Evolutionary conservation across 2,888 invertebrate genomes (phyloP).

Genomic region (Carabus problematicus): DNA sequence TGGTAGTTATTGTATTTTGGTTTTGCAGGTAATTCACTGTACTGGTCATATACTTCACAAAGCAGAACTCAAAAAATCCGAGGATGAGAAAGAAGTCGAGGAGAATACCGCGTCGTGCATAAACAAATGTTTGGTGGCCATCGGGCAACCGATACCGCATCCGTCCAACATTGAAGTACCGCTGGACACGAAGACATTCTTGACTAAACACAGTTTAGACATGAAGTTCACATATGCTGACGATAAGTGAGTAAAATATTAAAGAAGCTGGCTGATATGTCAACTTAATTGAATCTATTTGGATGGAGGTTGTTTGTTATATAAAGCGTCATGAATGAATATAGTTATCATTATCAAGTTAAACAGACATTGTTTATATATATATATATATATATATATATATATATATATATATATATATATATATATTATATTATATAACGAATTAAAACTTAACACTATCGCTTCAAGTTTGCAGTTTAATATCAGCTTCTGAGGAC

Average conservation of each 20-base stretch:
- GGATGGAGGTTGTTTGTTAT: too few relatives aligned
- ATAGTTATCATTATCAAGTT: too few relatives aligned
- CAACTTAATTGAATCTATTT: too few relatives aligned
- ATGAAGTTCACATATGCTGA: slow-evolving; percentile 96
- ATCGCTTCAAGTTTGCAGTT: too few relatives aligned
- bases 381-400: too few relatives aligned
- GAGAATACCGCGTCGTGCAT: slow-evolving; percentile 43
- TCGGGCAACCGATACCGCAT: slow-evolving; percentile 85
- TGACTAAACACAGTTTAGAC: slow-evolving; percentile 89
- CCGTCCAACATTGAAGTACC: slow-evolving; percentile 93
- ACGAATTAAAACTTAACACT: too few relatives aligned
- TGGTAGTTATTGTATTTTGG: slow-evolving; percentile 40
- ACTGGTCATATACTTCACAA: slow-evolving; percentile 76
- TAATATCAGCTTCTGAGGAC: too few relatives aligned
- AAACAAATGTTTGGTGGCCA: slow-evolving; percentile 69
- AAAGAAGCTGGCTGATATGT: neutral
- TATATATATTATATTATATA: too few relatives aligned
- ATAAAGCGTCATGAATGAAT: too few relatives aligned
- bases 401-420: too few relatives aligned
- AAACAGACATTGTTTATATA: too few relatives aligned
- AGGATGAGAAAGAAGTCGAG: slow-evolving; percentile 50
- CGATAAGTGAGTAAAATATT: slow-evolving; percentile 77
- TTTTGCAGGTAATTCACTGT: slow-evolving; percentile 83
- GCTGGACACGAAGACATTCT: slow-evolving; percentile 85
- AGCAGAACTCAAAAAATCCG: slow-evolving; percentile 33